Evolutionary conservation across 2,888 invertebrate species (phyloP).

Genomic region (Noctua pronuba): DNA sequence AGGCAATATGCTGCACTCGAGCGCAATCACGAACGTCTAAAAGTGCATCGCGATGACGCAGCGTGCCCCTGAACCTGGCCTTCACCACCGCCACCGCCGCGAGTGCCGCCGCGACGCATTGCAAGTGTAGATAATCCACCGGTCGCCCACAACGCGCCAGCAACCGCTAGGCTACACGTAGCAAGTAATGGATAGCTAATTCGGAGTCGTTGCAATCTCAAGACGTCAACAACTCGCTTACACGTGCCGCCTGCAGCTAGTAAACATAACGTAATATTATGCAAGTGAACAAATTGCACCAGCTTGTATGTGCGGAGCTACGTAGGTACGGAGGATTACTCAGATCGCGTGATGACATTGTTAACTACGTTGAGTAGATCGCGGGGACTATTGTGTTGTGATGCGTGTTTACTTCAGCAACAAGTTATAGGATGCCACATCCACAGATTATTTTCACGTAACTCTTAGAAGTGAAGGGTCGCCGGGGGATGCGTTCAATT

Average conservation of each 20-base stretch:
- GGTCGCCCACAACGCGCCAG: slow-evolving; percentile 27
- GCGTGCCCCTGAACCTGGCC: slow-evolving; percentile 75
- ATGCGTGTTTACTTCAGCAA: neutral
- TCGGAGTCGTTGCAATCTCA: slow-evolving; percentile 30
- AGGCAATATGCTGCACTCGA: slow-evolving; percentile 63
- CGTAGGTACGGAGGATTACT: slow-evolving; percentile 21
- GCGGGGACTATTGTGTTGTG: neutral
- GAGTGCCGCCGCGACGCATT: neutral
- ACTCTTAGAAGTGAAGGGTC: neutral
- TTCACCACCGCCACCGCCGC: slow-evolving; percentile 41
- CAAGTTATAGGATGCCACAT: neutral
- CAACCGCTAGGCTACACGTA: slow-evolving; percentile 20
- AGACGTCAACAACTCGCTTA: slow-evolving; percentile 66
- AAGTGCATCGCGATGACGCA: slow-evolving; percentile 75
- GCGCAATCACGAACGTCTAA: slow-evolving; percentile 66
- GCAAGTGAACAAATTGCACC: slow-evolving; percentile 74
- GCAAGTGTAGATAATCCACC: slow-evolving; percentile 38
- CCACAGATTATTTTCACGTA: neutral
- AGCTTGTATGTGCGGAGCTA: slow-evolving; percentile 27
- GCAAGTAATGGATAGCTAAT: slow-evolving; percentile 62
- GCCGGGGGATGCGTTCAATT: neutral
- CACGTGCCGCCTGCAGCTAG: slow-evolving; percentile 77
- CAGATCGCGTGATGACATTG: slow-evolving; percentile 41
- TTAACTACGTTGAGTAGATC: slow-evolving; percentile 3
- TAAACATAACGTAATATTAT: slow-evolving; percentile 80